Evolutionary conservation across 2,888 invertebrate genomes (phyloP).

Genomic region (Ormyrus thymus): DNA sequence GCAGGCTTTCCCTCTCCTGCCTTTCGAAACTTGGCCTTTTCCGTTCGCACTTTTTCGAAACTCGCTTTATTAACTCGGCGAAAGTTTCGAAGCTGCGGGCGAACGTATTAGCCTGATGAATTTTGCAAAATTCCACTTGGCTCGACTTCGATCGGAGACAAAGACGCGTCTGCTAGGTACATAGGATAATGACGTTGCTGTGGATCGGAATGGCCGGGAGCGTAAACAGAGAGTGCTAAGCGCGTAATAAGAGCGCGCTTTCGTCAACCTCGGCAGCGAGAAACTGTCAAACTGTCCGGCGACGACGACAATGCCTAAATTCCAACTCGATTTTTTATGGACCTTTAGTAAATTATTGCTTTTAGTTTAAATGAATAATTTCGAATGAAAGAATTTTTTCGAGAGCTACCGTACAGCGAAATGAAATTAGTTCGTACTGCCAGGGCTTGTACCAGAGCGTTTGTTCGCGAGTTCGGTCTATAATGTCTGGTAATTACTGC

Average conservation of each 20-base stretch:
- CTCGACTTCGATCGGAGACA: neutral
- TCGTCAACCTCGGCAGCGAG: conserved; percentile 14
- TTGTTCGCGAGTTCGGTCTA: neutral
- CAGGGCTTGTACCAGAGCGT: neutral
- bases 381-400: no score
- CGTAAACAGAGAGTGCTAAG: conserved; percentile 1
- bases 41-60: conserved; percentile 14
- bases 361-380: no score
- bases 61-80: neutral
- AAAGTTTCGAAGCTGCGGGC: neutral
- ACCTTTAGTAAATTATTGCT: no score
- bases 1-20: no score
- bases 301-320: neutral
- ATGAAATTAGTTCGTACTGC: no score
- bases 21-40: neutral
- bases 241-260: conserved; percentile 35
- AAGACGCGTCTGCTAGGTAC: no score
- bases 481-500: conserved; percentile 2
- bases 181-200: conserved; percentile 33
- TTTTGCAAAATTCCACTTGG: neutral
- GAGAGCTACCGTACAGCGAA: no score
- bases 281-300: conserved; percentile 37
- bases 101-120: no score
- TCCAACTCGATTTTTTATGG: no score
- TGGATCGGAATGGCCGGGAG: neutral